Evolutionary conservation across 2,797 vertebrate species (phyloP), one percentile per base, ranked within the genome.

Genomic region (Smutsia temminckii): DNA sequence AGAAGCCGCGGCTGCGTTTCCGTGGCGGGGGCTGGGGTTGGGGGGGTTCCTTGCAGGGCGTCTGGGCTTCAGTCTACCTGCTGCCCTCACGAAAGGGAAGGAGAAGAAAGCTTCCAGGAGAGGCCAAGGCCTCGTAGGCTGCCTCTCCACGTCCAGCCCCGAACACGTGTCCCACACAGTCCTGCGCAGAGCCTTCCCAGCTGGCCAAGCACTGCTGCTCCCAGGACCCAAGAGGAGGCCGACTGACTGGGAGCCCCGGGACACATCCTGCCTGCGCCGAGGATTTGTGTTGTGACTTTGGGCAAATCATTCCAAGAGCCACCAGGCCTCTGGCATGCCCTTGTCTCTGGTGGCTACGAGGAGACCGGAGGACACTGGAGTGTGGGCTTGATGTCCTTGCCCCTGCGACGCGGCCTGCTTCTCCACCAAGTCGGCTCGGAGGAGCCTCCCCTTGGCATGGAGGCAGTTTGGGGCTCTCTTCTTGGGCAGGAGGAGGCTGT

Each of bases 201-300:
- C 25, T 29, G 27, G 42, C 49, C 64, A 23, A 11, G 49, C 18
- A 1, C 57, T 1, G 4, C 34, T 3, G 6, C 46, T 46, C n/a
- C 55, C 0, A 0, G 83, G 75, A 21, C 75, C 71, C 11, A 4
- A 21, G 42, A 53, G 83, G 59, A 72, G 57, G 51, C 51, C 29
- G 27, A 64, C 74, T 32, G 16, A 29, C 6, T 20, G 7, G 66
- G 64, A 53, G 27, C 6, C 77, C 69, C 69, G 1, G 0, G 51
- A 59, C 81, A 13, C 40, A 91, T 29, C 34, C 61, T 25, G 29
- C n/a, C 61, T 18, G 27, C 79, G 66, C 85, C 83, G 11, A 72
- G 92, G 75, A 25, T 75, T 29, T 79, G 69, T 77, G 72, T 71
- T 25, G 37, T 32, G 75, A 93, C 77, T 64, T 81, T 32, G 72